Conservation (phyloP, 2,888 invertebrate species). For the Eudasyphora cyanicolor region DNA sequence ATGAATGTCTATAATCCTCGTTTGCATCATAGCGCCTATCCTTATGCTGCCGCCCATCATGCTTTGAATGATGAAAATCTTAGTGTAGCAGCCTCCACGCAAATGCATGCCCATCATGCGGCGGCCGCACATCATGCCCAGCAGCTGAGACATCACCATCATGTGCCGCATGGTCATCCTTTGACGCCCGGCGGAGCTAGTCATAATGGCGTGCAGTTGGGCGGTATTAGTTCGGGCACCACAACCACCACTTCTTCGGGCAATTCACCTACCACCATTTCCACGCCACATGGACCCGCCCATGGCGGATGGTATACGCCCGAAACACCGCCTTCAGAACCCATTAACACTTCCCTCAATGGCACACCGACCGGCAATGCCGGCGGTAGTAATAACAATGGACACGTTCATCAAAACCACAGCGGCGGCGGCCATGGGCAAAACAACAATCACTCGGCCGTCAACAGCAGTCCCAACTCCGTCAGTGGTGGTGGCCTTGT, state of each 20-base stretch:
- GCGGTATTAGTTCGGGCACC: constrained; percentile 65
- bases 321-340: constrained; percentile 79
- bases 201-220: constrained; percentile 69
- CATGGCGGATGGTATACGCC: constrained; percentile 80
- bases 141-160: constrained; percentile 73
- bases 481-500: constrained; percentile 50
- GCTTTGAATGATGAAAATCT: constrained; percentile 79
- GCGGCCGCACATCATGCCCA: constrained; percentile 76
- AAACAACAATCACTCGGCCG: constrained; percentile 67
- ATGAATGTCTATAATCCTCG: constrained; percentile 80
- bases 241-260: constrained; percentile 71
- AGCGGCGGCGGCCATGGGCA: constrained; percentile 67
- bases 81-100: constrained; percentile 74
- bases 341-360: constrained; percentile 70
- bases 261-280: constrained; percentile 75
- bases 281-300: constrained; percentile 77
- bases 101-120: constrained; percentile 77
- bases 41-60: constrained; percentile 76
- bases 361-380: constrained; percentile 53
- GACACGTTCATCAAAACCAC: constrained; percentile 65
- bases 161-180: constrained; percentile 70
- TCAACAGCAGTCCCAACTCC: constrained; percentile 71
- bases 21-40: constrained; percentile 79
- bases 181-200: constrained; percentile 71
- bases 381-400: constrained; percentile 63